Conservation (phyloP, 2,888 invertebrate genomes). For the Volucella inanis region DNA sequence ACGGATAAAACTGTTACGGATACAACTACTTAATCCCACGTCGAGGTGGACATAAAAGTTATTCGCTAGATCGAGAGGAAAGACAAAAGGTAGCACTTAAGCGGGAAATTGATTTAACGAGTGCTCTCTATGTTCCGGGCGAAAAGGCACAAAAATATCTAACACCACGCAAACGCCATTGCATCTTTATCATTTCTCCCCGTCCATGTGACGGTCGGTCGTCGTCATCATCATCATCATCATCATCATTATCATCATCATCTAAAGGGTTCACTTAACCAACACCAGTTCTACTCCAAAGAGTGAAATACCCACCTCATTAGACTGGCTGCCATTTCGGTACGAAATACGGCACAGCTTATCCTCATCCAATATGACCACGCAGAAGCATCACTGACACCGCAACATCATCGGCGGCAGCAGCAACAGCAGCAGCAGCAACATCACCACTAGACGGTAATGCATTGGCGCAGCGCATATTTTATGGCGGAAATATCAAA, state of each 20-base stretch:
- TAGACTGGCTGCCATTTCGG: conserved; percentile 57
- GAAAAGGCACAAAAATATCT: conserved; percentile 24
- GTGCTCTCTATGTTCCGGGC: background rate
- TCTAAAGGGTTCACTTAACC: conserved; percentile 19
- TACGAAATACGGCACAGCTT: conserved; percentile 28
- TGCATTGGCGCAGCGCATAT: conserved; percentile 64
- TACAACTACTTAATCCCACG: conserved; percentile 11
- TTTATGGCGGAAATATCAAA: conserved; percentile 72
- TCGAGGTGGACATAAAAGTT: conserved; percentile 3
- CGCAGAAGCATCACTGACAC: conserved; percentile 54
- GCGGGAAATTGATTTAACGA: conserved; percentile 51
- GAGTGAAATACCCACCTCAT: conserved; percentile 54
- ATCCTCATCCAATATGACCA: conserved; percentile 31
- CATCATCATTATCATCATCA: too few relatives aligned
- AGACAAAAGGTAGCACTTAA: conserved; percentile 40
- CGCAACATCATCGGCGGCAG: conserved; percentile 33
- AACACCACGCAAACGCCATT: conserved; percentile 51
- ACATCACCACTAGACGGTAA: conserved; percentile 58
- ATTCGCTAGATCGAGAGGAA: background rate
- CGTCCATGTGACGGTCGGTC: background rate
- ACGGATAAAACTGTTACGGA: background rate
- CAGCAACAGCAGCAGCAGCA: background rate
- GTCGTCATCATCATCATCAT: background rate
- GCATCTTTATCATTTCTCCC: conserved; percentile 35
- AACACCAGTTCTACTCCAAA: conserved; percentile 14